Evolutionary conservation across 2,113 vertebrate genomes (phyloP), one percentile per base, ranked within the genome.

Genomic region (Mionectes macconnelli): DNA sequence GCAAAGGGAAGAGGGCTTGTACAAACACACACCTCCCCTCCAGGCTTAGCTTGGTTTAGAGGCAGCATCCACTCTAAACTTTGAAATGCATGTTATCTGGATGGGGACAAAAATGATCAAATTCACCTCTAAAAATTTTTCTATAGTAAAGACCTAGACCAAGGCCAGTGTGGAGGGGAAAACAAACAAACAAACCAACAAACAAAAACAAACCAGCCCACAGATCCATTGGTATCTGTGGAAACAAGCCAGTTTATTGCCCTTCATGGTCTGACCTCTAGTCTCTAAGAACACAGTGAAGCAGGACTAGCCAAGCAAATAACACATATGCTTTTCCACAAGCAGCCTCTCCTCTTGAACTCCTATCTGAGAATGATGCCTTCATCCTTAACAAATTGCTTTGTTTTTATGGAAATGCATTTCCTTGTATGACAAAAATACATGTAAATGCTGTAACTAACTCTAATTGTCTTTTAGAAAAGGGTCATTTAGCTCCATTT

Each of bases 121-220:
- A 79, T 73, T 57, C 57, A 14, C 40, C 40, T 52, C 66, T 40
- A 37, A 56, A 85, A 91, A 90, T 45, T 2, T 8, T 73, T 55
- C 33, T 75, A 8, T 44, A 72, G 11, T 39, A 72, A 79, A 73
- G 47, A 40, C 70, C 57, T 70, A 84, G 28, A 64, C 8, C 8
- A n/a, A n/a, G 66, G 3, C 9, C 20, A 49, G 14, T 2, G 7
- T 6, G 9, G 9, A 2, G 2, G 5, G 3, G 0, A 4, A 7
- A 42, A 20, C 20, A 12, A 20, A 23, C 24, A 59, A 59, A 5
- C 5, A 57, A 55, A 4, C 14, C 14, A 23, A 8, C 8, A 56
- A 23, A 6, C 8, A 35, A 15, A 23, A 25, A 10, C 25, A 24
- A 5, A 8, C 27, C 53, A 60, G 8, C 6, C 8, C 23, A 53